Evolutionary conservation across 2,888 invertebrate species (phyloP), one percentile per base, ranked within the genome.

Genomic region (Stictocephala bisonia): DNA sequence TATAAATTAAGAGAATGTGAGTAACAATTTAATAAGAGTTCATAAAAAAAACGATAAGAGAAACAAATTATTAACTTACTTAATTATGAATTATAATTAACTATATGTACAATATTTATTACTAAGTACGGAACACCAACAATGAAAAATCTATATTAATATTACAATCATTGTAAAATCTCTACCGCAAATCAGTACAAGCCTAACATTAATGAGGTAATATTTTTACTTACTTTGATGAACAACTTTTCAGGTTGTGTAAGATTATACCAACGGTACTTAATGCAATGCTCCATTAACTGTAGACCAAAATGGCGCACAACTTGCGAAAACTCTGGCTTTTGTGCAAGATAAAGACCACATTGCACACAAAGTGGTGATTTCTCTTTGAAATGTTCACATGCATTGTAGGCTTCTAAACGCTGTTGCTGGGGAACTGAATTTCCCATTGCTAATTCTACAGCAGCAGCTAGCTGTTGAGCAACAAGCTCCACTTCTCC

Each of bases 281-380:
- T 97, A 27, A 97, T 93, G 68, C 93, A 94, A 81, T 97, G 93
- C 83, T 97, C 97, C 89, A 98, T 92, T 0, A 97, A 85, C 81
- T 97, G 96, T 0, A 97, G 86, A 0, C 97, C 97, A 85, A 96
- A 96, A 83, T 96, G 96, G 71, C 95, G 90, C 0, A 94, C 92
- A 72, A 93, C 89, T 40, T 92, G 89, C 7, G 92, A 91, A 81
- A 91, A 90, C 76, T 92, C 90, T 26, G 87, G 87, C 50, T 90
- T 90, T 78, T 91, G 91, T 50, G 94, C 93, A 78, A 97, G 83
- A 78, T 90, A 89, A 0, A 96, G 85, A 0, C 96, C 96, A 78
- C 93, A 95, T 82, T 94, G 93, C 3, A 95, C 93, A 85, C 96
- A 95, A 77, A 93, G 85, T 9, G 95, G 94, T 0, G 96, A 96